Conservation (phyloP, 2,113 vertebrate genomes). For the Sigmodon hispidus region DNA sequence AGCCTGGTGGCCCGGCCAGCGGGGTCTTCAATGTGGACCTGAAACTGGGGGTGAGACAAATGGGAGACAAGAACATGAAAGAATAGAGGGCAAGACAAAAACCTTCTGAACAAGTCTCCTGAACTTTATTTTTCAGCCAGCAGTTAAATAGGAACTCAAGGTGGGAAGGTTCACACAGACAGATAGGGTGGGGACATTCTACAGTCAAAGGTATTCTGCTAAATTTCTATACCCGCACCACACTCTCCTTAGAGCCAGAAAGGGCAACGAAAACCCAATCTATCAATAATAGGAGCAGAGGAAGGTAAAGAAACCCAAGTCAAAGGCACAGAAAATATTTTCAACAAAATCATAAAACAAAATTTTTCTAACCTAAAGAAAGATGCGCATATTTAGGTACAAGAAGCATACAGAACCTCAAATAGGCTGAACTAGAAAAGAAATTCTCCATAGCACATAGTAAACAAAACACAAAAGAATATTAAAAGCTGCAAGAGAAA, state of each 20-base stretch:
- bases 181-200: too few species aligned
- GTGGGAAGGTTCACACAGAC: neutral
- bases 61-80: too few species aligned
- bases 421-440: neutral
- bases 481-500: neutral
- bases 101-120: too few species aligned
- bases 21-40: too few species aligned
- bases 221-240: neutral
- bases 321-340: neutral
- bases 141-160: too few species aligned
- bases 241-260: neutral
- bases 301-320: neutral
- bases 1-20: too few species aligned
- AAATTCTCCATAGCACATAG: neutral
- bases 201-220: neutral
- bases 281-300: neutral
- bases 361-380: neutral
- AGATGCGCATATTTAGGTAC: neutral
- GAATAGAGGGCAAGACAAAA: too few species aligned
- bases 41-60: too few species aligned
- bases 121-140: too few species aligned
- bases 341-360: neutral
- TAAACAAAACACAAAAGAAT: neutral
- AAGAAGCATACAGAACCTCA: neutral
- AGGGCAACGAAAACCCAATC: neutral